These are phyloP conservation scores for Hemaris fuciformis DNA, from an alignment of 2,888 invertebrate genomes.

Conservation along the genomic window DNA sequence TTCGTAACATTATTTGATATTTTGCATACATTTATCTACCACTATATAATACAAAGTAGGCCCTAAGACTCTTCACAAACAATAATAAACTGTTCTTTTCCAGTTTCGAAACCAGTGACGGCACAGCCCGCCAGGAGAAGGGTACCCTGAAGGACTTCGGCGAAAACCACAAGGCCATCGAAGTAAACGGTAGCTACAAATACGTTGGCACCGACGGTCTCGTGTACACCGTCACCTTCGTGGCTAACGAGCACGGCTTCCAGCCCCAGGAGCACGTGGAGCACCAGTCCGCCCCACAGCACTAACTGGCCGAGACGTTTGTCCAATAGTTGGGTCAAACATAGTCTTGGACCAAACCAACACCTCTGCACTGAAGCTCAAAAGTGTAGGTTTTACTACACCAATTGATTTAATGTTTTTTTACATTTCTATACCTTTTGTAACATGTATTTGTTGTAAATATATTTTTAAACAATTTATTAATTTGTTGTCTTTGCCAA, in stretches of 20 bases:
- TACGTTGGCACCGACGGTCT: slow-evolving; percentile 79
- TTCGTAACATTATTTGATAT: background rate
- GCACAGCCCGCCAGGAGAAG: slow-evolving; percentile 74
- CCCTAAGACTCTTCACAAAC: background rate
- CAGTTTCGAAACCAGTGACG: slow-evolving; percentile 79
- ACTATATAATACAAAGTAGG: background rate
- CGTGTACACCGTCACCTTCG: slow-evolving; percentile 76
- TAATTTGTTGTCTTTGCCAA: background rate
- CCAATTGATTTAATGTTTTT: slow-evolving; percentile 22
- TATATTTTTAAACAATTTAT: background rate
- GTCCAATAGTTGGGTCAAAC: background rate
- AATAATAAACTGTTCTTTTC: background rate
- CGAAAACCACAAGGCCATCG: slow-evolving; percentile 73
- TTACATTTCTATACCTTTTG: slow-evolving; percentile 27
- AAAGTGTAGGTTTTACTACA: slow-evolving; percentile 60
- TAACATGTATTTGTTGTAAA: slow-evolving; percentile 18
- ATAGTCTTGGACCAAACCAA: slow-evolving; percentile 14
- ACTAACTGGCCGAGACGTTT: background rate
- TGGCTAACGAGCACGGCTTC: slow-evolving; percentile 83
- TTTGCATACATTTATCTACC: background rate
- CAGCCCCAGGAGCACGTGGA: slow-evolving; percentile 71
- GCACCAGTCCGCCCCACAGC: slow-evolving; percentile 36
- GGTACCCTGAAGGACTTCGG: slow-evolving; percentile 77
- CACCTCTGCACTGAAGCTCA: slow-evolving; percentile 16
- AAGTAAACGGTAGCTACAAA: slow-evolving; percentile 77